phyloP scores from a whole-genome alignment of 2,888 invertebrate genomes.

The Liposcelis brunnea region DNA sequence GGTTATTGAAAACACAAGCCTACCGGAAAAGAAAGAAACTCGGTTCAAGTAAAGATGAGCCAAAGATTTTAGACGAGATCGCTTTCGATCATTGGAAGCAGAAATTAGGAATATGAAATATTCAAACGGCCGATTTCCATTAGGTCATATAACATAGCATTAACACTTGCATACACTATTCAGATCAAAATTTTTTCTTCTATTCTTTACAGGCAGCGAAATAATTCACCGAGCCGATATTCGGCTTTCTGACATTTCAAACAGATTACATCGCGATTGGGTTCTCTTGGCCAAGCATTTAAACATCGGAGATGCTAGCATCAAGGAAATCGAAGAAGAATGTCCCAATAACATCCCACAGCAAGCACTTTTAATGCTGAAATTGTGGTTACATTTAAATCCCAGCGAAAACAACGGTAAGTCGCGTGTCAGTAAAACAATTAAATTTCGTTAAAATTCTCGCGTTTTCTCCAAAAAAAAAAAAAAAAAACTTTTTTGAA shows the following conservation, averaged over 20 bases:
- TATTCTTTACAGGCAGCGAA: conserved; percentile 20
- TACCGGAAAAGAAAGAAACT: no score
- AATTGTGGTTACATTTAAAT: conserved; percentile 38
- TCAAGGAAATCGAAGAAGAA: conserved; percentile 54
- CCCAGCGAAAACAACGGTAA: conserved; percentile 28
- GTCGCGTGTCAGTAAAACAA: conserved; percentile 20
- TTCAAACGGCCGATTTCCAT: no score
- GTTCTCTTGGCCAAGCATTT: conserved; percentile 49
- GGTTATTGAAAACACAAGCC: no score
- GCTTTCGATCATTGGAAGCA: no score
- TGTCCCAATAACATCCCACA: conserved; percentile 52
- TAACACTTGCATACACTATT: neutral
- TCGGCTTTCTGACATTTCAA: conserved; percentile 54
- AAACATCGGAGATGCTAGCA: conserved; percentile 51
- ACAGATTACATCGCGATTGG: conserved; percentile 54
- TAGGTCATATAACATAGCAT: no score
- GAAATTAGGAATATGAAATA: no score
- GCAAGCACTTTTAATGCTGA: conserved; percentile 53
- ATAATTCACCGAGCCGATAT: conserved; percentile 43
- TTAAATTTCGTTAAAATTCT: conserved; percentile 8
- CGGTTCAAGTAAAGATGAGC: no score
- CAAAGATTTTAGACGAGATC: no score
- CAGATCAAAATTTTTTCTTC: conserved; percentile 1
- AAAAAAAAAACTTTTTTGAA: no score
- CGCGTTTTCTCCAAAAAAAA: conserved; percentile 14